These are phyloP conservation scores for Zalophus californianus DNA, from an alignment of 2,797 vertebrate genomes.

Conservation along the genomic window DNA sequence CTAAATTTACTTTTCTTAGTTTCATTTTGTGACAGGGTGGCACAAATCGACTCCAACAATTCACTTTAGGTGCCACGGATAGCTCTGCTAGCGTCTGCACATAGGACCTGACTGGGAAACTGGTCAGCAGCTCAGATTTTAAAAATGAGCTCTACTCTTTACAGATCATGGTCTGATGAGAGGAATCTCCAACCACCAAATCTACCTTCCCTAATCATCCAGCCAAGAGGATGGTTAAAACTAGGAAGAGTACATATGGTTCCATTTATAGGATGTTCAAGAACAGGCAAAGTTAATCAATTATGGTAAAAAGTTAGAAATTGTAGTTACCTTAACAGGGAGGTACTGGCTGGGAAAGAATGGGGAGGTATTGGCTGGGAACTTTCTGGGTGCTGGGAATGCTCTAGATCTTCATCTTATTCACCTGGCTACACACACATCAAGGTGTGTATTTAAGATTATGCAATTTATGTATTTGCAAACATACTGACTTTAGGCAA, in stretches of 20 bases:
- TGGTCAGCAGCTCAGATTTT: neutral
- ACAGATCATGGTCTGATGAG: neutral
- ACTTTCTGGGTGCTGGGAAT: neutral
- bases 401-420: neutral
- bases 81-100: neutral
- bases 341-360: neutral
- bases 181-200: neutral
- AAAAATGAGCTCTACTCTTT: neutral
- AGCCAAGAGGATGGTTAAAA: neutral
- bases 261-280: neutral
- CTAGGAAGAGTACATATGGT: neutral
- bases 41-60: neutral
- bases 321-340: neutral
- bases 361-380: neutral
- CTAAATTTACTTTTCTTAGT: constrained; percentile 38
- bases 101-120: neutral
- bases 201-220: neutral
- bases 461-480: neutral
- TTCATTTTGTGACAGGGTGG: constrained; percentile 9
- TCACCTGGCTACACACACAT: neutral
- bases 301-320: neutral
- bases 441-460: neutral
- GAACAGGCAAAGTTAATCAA: neutral
- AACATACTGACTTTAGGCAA: neutral
- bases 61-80: neutral